Evolutionary conservation across 2,888 invertebrate genomes (phyloP), one percentile per base, ranked within the genome.

Genomic region (Exephanes ischioxanthus): DNA sequence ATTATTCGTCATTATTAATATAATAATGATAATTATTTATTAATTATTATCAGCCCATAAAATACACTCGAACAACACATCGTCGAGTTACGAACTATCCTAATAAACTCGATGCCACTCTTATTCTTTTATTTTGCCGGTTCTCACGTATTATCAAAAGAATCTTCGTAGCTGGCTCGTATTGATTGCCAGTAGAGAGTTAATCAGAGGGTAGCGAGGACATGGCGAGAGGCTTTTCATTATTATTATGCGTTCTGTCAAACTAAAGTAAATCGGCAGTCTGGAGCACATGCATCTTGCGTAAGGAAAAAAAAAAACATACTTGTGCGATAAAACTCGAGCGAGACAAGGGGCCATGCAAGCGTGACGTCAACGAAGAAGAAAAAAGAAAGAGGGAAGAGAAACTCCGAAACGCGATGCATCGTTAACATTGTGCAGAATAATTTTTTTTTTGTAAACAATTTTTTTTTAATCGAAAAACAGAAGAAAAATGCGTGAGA

Each of bases 341-440:
- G 63, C 63, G 63, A 63, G 30, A 33, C 33, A 63, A 30, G 33
- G 33, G 30, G 53, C 61, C 90, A 90, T 89, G 89, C 90, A 89
- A 84, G 79, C 88, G 85, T 87, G 88, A 89, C 87, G 73, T 80
- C 80, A 84, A 90, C 85, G 86, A 88, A 86, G 86, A 82, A 77
- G 75, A 89, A 86, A 88, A 80, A 88, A 87, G 85, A 87, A 88
- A 86, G 86, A 89, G 82, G 80, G 61, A 87, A 78, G 86, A 84
- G 75, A 82, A 79, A 84, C 71, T 79, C 67, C 84, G 80, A 81
- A 80, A 83, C 83, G 58, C 68, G 84, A 72, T 83, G 45, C 53
- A 71, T 79, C 51, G 26, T 51, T 71, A 45, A 63, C 33, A n/a
- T 63, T 30, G 16, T 63, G 63, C 61, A 16, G 16, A 26, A 73